Conservation (phyloP, 1,140 invertebrate genomes). For the Drosophila rhopaloa region DNA sequence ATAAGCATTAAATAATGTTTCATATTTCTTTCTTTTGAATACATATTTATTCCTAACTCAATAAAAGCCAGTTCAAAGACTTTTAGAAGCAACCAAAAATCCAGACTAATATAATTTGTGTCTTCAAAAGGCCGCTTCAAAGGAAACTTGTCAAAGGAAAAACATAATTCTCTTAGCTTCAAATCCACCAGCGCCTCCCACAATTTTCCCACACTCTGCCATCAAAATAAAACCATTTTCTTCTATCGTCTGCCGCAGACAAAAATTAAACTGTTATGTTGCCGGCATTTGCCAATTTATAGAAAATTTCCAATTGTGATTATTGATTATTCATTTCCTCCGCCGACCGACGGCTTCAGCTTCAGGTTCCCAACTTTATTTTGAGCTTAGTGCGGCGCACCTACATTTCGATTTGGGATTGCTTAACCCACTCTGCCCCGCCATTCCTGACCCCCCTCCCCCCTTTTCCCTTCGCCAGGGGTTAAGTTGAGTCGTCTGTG, state of each 20-base stretch:
- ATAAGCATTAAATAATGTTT: too few species aligned
- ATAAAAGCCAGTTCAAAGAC: conserved; percentile 4
- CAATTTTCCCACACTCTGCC: conserved; percentile 1
- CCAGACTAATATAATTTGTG: conserved; percentile 34
- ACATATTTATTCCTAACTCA: neutral
- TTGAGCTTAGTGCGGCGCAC: conserved; percentile 41
- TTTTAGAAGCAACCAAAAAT: neutral
- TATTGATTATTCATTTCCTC: conserved; percentile 80
- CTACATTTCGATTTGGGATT: conserved; percentile 48
- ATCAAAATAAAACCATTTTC: conserved; percentile 36
- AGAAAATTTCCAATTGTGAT: conserved; percentile 78
- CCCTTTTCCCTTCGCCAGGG: conserved; percentile 1
- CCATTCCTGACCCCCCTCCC: neutral
- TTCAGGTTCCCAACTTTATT: conserved; percentile 25
- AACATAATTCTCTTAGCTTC: conserved; percentile 25
- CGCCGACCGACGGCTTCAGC: conserved; percentile 9
- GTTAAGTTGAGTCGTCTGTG: conserved; percentile 49
- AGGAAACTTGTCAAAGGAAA: conserved; percentile 28
- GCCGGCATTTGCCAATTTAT: conserved; percentile 68
- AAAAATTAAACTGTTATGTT: conserved; percentile 53
- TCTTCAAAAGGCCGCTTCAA: conserved; percentile 33
- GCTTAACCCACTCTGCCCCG: conserved; percentile 31
- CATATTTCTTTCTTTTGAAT: neutral
- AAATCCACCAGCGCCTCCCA: conserved; percentile 2
- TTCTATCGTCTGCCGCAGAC: conserved; percentile 11